Conservation (phyloP, 2,888 invertebrate species). For the Drosophila testacea region DNA sequence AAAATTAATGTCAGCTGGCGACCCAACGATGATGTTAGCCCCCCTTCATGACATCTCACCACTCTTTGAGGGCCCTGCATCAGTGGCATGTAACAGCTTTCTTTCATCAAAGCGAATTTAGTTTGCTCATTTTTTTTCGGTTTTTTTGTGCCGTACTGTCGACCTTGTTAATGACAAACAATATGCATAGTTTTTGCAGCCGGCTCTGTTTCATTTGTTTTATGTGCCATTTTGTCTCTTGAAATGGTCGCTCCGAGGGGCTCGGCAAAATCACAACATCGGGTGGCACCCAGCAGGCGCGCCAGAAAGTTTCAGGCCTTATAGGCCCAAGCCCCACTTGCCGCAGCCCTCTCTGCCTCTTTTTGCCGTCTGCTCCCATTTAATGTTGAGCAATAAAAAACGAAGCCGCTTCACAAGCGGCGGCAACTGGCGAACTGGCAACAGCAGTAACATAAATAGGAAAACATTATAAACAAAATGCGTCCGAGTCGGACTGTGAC, state of each 20-base stretch:
- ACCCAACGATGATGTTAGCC: conserved; percentile 29
- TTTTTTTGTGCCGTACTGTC: conserved; percentile 18
- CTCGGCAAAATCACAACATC: conserved; percentile 62
- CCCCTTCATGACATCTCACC: background rate
- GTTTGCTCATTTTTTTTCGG: conserved; percentile 44
- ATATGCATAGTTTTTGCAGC: conserved; percentile 69
- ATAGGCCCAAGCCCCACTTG: background rate
- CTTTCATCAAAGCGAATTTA: conserved; percentile 70
- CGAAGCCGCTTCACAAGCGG: conserved; percentile 46
- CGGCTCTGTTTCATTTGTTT: conserved; percentile 46
- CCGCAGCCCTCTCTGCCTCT: background rate
- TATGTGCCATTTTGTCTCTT: conserved; percentile 55
- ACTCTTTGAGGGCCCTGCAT: conserved; percentile 3
- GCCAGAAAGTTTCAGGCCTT: conserved; percentile 11
- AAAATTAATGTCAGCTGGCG: conserved; percentile 74
- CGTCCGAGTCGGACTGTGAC: conserved; percentile 37
- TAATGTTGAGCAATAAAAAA: conserved; percentile 72
- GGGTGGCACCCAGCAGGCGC: conserved; percentile 40
- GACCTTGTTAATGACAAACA: conserved; percentile 80
- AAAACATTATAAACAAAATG: conserved; percentile 70
- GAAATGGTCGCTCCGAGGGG: conserved; percentile 56
- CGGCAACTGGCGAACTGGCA: conserved; percentile 23
- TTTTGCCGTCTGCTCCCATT: conserved; percentile 48
- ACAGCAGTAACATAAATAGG: conserved; percentile 58
- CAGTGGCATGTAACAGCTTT: conserved; percentile 55